A percentile compares a stretch with the other conserved stretches of the same genome.
Conservation (phyloP, 2,797 vertebrate species). For the Acanthurus lineatus region DNA sequence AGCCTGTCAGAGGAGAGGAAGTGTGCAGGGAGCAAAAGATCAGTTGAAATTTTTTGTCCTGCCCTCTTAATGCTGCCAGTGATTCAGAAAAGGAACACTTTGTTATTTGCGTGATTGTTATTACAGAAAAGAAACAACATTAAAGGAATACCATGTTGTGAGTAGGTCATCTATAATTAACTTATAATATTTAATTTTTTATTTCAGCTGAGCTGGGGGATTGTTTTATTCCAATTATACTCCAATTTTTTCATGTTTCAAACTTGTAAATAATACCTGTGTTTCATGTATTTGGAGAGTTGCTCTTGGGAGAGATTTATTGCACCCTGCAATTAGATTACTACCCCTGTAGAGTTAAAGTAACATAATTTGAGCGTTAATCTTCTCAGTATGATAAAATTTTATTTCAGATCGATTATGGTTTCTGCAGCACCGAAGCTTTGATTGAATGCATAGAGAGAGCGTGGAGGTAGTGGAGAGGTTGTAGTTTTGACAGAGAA, state of each 20-base stretch:
- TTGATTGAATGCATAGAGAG: constrained; percentile 48
- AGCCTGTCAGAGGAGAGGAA: constrained; percentile 15
- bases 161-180: not conserved
- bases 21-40: constrained; percentile 1
- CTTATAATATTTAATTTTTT: not conserved
- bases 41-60: not conserved
- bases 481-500: constrained; percentile 28
- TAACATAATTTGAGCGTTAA: constrained; percentile 31
- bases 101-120: too few relatives aligned
- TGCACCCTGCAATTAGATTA: constrained; percentile 23
- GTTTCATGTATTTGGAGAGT: not conserved
- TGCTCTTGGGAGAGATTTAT: constrained; percentile 21
- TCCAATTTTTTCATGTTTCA: constrained; percentile 3
- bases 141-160: not conserved
- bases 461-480: constrained; percentile 32
- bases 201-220: not conserved
- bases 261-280: not conserved
- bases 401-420: constrained; percentile 35
- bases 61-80: not conserved
- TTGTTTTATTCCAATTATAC: not conserved
- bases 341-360: constrained; percentile 1
- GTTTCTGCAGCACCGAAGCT: constrained; percentile 20
- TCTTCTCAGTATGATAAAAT: constrained; percentile 34
- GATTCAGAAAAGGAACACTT: not conserved
- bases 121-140: too few relatives aligned